phyloP scores from a whole-genome alignment of 2,888 invertebrate species.

The Erynnis tages region DNA sequence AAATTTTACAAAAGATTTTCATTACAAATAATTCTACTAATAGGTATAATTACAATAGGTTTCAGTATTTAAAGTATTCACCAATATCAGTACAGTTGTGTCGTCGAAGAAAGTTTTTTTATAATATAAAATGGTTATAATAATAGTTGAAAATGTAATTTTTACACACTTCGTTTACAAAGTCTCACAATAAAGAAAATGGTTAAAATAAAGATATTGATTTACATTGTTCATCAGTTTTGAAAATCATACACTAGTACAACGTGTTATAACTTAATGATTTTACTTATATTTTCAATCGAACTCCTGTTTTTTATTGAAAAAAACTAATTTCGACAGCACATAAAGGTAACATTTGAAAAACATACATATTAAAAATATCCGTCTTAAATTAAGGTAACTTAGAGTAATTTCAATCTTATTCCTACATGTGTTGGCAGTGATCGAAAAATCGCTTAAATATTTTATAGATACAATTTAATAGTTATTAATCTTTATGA shows the following conservation, averaged over 20 bases:
- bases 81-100: conserved; percentile 33
- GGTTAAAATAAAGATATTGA: no score
- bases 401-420: conserved; percentile 42
- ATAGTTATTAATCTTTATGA: conserved; percentile 9
- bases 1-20: conserved; percentile 48
- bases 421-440: conserved; percentile 21
- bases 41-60: conserved; percentile 39
- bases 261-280: no score
- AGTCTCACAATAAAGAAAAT: no score
- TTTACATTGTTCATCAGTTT: no score
- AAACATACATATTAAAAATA: conserved; percentile 39
- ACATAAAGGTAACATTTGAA: conserved; percentile 55
- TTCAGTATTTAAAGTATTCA: conserved; percentile 27
- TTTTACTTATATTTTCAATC: no score
- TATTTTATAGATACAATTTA: neutral
- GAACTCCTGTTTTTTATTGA: neutral
- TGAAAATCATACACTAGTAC: no score
- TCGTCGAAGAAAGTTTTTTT: conserved; percentile 29
- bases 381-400: conserved; percentile 50
- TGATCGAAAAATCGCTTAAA: conserved; percentile 17
- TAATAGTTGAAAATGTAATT: no score
- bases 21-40: conserved; percentile 39
- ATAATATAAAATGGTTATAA: no score
- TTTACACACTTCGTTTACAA: no score
- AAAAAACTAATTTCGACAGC: conserved; percentile 34